These are phyloP conservation scores for Watersipora subatra DNA, from an alignment of 1,140 invertebrate species.

Conservation along the genomic window DNA sequence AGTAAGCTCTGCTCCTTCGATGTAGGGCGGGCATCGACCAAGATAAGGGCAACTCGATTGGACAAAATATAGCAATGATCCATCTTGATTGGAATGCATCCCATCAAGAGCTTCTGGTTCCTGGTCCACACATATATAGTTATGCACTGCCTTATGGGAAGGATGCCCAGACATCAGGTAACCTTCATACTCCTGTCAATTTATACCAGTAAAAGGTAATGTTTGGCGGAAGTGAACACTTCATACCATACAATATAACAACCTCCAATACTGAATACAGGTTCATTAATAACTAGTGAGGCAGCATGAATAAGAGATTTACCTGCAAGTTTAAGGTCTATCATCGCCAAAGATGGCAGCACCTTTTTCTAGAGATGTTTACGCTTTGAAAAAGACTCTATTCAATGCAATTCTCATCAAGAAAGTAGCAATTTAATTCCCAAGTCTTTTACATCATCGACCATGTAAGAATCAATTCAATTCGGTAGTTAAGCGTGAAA, in stretches of 20 bases:
- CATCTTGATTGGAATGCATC: slow-evolving; percentile 7
- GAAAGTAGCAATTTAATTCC: too few species aligned
- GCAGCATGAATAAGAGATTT: neutral
- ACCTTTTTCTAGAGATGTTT: neutral
- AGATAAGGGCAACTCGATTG: slow-evolving; percentile 13
- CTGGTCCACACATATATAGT: slow-evolving; percentile 17
- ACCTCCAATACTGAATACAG: neutral
- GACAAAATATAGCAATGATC: slow-evolving; percentile 14
- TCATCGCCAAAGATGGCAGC: neutral
- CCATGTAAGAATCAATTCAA: too few species aligned
- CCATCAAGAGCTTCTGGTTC: slow-evolving; percentile 7
- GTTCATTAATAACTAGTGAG: neutral
- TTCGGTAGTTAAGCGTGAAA: too few species aligned
- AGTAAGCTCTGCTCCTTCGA: slow-evolving; percentile 10
- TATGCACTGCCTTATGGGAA: slow-evolving; percentile 4
- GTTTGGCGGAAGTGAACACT: too few species aligned
- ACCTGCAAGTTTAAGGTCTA: neutral
- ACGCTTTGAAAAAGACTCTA: neutral
- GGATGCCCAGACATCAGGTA: slow-evolving; percentile 13
- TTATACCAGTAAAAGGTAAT: neutral
- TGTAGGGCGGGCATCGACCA: slow-evolving; percentile 14
- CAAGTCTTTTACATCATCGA: too few species aligned
- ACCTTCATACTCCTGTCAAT: slow-evolving; percentile 14
- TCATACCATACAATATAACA: neutral
- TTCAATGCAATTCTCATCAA: too few species aligned